phyloP scores from a whole-genome alignment of 2,888 invertebrate species.

The Miltochrista miniata region DNA sequence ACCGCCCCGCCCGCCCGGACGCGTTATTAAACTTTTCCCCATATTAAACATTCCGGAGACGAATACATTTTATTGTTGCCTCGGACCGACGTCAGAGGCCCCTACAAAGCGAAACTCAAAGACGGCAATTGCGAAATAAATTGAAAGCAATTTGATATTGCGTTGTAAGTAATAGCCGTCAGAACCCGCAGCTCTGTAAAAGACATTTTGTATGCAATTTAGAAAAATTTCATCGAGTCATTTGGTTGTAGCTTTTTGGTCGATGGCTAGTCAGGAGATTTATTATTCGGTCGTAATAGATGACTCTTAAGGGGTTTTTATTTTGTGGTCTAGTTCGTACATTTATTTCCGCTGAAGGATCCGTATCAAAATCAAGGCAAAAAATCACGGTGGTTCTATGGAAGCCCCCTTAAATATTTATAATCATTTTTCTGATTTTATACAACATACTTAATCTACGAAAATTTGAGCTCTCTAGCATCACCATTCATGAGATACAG shows the following conservation, averaged over 20 bases:
- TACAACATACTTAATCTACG: too few relatives aligned
- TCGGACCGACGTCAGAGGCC: conserved; percentile 83
- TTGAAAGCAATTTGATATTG: conserved; percentile 84
- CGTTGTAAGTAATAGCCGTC: conserved; percentile 83
- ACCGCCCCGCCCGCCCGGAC: conserved; percentile 59
- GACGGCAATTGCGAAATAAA: conserved; percentile 84
- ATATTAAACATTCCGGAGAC: conserved; percentile 85
- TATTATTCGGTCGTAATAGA: conserved; percentile 39
- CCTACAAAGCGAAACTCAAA: conserved; percentile 84
- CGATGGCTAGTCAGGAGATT: conserved; percentile 39
- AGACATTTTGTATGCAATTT: conserved; percentile 78
- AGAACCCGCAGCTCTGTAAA: conserved; percentile 70
- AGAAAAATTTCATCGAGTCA: conserved; percentile 65
- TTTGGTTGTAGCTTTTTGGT: conserved; percentile 57
- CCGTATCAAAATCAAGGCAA: too few relatives aligned
- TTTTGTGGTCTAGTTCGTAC: background rate
- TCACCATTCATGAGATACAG: too few relatives aligned
- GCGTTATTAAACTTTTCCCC: conserved; percentile 85
- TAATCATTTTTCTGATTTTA: too few relatives aligned
- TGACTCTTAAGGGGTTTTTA: conserved; percentile 11
- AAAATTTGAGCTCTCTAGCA: too few relatives aligned
- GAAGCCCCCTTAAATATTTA: too few relatives aligned
- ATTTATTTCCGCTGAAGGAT: too few relatives aligned
- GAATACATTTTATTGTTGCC: conserved; percentile 85
- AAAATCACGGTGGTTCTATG: too few relatives aligned